Evolutionary conservation across 2,797 vertebrate genomes (phyloP), one percentile per base, ranked within the genome.

Genomic region (Coilia nasus): DNA sequence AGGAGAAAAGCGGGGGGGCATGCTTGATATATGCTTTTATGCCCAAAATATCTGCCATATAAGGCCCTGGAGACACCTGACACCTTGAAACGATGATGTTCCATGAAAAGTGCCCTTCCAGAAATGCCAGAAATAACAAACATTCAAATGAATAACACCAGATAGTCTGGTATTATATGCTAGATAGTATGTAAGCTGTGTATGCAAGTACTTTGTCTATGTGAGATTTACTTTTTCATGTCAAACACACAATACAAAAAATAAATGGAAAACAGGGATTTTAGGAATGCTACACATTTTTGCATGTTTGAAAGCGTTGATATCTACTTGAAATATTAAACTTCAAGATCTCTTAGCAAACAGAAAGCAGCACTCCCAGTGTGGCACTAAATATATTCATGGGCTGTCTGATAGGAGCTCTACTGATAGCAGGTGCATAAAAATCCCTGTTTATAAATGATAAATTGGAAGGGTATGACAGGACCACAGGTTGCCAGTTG

Each of bases 381-480:
- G 88, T 91, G 92, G 83, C 54, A 87, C 89, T 92, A 88, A 94
- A 93, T 93, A 91, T 92, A 95, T 94, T 94, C 91, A 95, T 93
- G 71, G 88, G 83, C 87, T 88, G 85, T 80, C 87, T 91, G 91
- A 86, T 86, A 81, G 80, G 82, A 59, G 87, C 89, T 88, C 86
- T 82, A 80, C 90, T 90, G 88, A 92, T 92, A 91, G 90, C 86
- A 92, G 92, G 88, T 91, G 91, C 89, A 91, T 91, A 88, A 91
- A 90, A 84, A 91, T 89, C 86, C 85, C 89, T 88, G 88, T 92
- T 92, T 92, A 93, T 94, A 91, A 94, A 94, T 90, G 89, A 93
- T 92, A 83, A 83, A 94, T 92, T 90, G 90, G 84, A 90, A 87
- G 64, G 60, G 71, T 54, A 23, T 82, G 59, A 87, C 85, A 90